Evolutionary conservation across 37 sponge, comb jelly and placozoan species (phyloP).

Genomic region (Axinella damicornis): DNA sequence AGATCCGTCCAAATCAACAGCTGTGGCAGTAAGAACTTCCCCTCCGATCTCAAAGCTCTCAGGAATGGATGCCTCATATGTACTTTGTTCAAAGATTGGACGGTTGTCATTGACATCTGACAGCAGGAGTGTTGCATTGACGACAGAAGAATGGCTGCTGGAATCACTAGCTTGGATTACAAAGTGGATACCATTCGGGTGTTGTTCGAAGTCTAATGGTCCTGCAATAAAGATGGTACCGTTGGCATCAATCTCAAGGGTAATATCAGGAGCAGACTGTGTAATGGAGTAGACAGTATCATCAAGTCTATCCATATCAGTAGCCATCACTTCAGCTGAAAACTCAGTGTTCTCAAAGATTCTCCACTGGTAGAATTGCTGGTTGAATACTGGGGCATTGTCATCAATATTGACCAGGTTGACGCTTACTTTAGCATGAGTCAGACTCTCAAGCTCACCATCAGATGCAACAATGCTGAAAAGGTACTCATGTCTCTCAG

Average conservation of each 20-base stretch:
- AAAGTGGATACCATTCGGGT: conserved; percentile 21
- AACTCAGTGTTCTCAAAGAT: conserved; percentile 50
- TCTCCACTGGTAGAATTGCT: conserved; percentile 49
- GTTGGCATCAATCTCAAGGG: conserved; percentile 43
- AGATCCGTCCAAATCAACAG: conserved; percentile 44
- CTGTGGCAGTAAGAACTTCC: conserved; percentile 13
- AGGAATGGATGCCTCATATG: conserved; percentile 32
- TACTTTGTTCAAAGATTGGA: conserved; percentile 45
- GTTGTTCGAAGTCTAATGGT: conserved; percentile 64
- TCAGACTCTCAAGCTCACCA: conserved; percentile 8
- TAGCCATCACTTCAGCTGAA: conserved; percentile 48
- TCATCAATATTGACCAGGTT: conserved; percentile 71
- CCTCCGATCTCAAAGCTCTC: conserved; percentile 31
- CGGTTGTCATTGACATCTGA: conserved; percentile 56
- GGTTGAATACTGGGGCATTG: conserved; percentile 46
- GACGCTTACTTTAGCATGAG: conserved; percentile 41
- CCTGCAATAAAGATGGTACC: conserved; percentile 54
- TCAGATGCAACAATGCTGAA: conserved; percentile 56
- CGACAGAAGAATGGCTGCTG: conserved; percentile 8
- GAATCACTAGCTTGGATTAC: conserved; percentile 25
- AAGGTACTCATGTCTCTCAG: conserved; percentile 12
- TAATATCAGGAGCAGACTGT: not conserved
- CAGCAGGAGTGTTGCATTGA: conserved; percentile 8
- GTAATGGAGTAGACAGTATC: conserved; percentile 53
- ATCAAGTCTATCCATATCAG: conserved; percentile 35